These are phyloP conservation scores for Phaethon lepturus DNA, from an alignment of 2,113 vertebrate species.

Conservation along the genomic window DNA sequence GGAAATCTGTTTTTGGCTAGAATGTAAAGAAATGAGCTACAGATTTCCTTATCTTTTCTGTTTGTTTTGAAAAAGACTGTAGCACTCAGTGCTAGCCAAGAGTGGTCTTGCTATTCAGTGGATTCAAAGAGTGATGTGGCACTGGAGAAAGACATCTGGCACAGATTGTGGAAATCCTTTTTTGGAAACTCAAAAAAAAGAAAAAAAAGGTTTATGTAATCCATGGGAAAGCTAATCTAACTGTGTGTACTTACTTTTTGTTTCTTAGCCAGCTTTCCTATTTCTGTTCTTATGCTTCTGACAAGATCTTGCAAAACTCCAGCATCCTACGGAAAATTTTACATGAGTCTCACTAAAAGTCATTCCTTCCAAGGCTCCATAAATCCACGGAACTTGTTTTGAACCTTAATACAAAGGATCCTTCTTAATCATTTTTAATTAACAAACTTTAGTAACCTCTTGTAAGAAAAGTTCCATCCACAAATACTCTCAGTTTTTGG, in stretches of 20 bases:
- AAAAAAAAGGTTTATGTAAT: neutral
- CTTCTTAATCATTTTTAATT: constrained; percentile 16
- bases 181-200: neutral
- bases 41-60: neutral
- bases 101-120: neutral
- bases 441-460: neutral
- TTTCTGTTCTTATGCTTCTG: constrained; percentile 13
- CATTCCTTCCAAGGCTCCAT: neutral
- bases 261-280: constrained; percentile 28
- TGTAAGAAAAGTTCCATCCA: neutral
- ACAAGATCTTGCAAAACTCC: constrained; percentile 16
- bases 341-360: neutral
- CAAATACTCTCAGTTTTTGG: neutral
- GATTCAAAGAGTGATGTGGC: neutral
- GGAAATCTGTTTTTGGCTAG: neutral
- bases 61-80: neutral
- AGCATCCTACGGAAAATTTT: neutral
- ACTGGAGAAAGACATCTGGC: constrained; percentile 26
- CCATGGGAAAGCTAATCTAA: constrained; percentile 15
- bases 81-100: neutral
- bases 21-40: neutral
- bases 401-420: neutral
- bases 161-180: constrained; percentile 23
- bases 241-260: neutral
- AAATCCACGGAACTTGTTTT: neutral